Evolutionary conservation across 2,888 invertebrate species (phyloP).

Genomic region (Pristionchus mayeri): DNA sequence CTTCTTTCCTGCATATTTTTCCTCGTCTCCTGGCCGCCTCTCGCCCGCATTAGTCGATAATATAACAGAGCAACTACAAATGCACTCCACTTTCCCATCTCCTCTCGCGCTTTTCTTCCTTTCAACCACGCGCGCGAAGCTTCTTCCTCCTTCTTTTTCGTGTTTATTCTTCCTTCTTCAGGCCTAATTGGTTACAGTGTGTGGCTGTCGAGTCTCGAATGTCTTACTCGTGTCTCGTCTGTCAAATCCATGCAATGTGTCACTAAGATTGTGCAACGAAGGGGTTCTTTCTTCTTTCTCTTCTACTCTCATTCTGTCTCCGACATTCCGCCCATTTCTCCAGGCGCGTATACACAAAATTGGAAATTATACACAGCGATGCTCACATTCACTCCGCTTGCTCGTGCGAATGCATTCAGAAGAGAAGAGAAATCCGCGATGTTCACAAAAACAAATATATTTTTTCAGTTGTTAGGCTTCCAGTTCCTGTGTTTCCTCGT

Average conservation of each 20-base stretch:
- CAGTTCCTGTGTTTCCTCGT: too few species aligned
- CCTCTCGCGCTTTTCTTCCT: not conserved
- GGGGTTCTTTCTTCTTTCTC: not conserved
- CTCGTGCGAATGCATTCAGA: too few species aligned
- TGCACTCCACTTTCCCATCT: not conserved
- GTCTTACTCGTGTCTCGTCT: not conserved
- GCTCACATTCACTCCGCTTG: not conserved
- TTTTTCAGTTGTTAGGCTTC: too few species aligned
- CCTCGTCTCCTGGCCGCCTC: not conserved
- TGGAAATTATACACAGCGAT: slow-evolving; percentile 22
- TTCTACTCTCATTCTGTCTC: not conserved
- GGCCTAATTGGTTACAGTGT: slow-evolving; percentile 23
- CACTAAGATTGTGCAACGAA: too few species aligned
- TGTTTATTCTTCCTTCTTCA: not conserved
- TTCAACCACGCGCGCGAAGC: not conserved
- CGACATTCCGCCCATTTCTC: not conserved
- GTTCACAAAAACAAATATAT: too few species aligned
- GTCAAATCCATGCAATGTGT: slow-evolving; percentile 24
- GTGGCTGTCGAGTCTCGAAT: slow-evolving; percentile 13
- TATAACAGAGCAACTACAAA: slow-evolving; percentile 35
- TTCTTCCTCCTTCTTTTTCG: not conserved
- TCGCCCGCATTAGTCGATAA: slow-evolving; percentile 23
- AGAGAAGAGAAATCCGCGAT: too few species aligned
- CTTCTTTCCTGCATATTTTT: slow-evolving; percentile 41
- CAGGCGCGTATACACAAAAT: not conserved